These are phyloP conservation scores for Cryptus armator DNA, from an alignment of 2,888 invertebrate genomes.

Conservation along the genomic window DNA sequence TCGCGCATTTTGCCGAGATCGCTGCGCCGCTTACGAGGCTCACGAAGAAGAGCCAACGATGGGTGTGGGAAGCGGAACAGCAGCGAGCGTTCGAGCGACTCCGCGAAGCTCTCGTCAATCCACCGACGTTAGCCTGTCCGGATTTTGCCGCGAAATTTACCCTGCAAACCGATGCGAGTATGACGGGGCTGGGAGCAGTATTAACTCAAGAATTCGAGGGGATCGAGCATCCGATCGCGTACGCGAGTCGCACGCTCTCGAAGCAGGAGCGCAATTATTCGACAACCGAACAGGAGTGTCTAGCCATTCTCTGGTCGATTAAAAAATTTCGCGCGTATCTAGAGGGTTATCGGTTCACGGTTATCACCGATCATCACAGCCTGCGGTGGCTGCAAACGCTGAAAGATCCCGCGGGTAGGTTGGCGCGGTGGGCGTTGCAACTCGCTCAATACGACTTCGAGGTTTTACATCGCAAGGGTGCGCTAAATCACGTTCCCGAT, in stretches of 20 bases:
- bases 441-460: slow-evolving; percentile 37
- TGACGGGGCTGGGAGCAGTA: slow-evolving; percentile 29
- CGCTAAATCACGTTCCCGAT: slow-evolving; percentile 69
- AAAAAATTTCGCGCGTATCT: slow-evolving; percentile 41
- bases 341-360: slow-evolving; percentile 42
- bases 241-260: slow-evolving; percentile 57
- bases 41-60: slow-evolving; percentile 62
- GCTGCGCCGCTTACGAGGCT: slow-evolving; percentile 66
- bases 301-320: slow-evolving; percentile 38
- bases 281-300: slow-evolving; percentile 47
- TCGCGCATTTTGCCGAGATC: slow-evolving; percentile 48
- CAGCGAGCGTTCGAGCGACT: slow-evolving; percentile 65
- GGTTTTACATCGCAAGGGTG: slow-evolving; percentile 44
- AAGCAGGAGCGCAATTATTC: slow-evolving; percentile 55
- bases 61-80: slow-evolving; percentile 63
- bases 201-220: not conserved
- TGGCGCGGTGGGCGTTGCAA: slow-evolving; percentile 41
- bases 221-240: slow-evolving; percentile 55
- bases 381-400: slow-evolving; percentile 38
- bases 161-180: slow-evolving; percentile 63
- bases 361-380: slow-evolving; percentile 43
- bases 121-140: slow-evolving; percentile 66
- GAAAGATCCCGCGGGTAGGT: slow-evolving; percentile 37
- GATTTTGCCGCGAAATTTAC: slow-evolving; percentile 66
- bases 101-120: slow-evolving; percentile 50